Evolutionary conservation across 2,113 vertebrate species (phyloP), one percentile per base, ranked within the genome.

Genomic region (Ameiurus melas): DNA sequence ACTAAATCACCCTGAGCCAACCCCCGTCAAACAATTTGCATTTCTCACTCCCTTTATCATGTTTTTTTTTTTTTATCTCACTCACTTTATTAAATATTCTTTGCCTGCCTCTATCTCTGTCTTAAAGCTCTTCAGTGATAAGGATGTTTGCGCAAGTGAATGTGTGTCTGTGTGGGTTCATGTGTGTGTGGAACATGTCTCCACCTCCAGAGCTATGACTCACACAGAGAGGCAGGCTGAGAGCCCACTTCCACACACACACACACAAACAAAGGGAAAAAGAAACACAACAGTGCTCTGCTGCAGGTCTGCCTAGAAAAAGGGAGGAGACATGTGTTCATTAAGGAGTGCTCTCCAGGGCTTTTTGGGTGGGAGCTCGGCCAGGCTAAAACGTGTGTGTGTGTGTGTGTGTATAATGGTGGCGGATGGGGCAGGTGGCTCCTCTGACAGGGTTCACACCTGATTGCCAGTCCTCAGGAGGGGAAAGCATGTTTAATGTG

Each of bases 311-410:
- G 58, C 86, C 51, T 64, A 70, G 51, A 86, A 62, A 30, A 90
- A 36, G 39, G 83, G 88, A 90, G 70, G 87, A 85, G 88, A 90
- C 83, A 86, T 83, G 88, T 86, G 88, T 86, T 85, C 89, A 89
- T 86, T 94, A 94, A 94, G 93, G 91, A 94, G 85, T 92, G 71
- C 90, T 90, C 90, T 88, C 86, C 79, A 86, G 82, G 89, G 86
- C 68, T 78, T 91, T 66, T 79, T 85, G 89, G 86, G 86, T 84
- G 89, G 89, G 75, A 91, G 86, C 87, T 17, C 85, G 85, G 9
- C 77, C 84, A 71, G 89, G 66, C 58, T 84, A 83, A 89, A 73
- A 77, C 57, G 78, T 39, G 78, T 70, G 81, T 68, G 85, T 53
- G 81, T 39, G 70, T 39, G 14, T 39, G 33, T 73, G 70, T 36